phyloP scores from a whole-genome alignment of 2,113 vertebrate species.

The Boulengeromyrus knoepffleri region DNA sequence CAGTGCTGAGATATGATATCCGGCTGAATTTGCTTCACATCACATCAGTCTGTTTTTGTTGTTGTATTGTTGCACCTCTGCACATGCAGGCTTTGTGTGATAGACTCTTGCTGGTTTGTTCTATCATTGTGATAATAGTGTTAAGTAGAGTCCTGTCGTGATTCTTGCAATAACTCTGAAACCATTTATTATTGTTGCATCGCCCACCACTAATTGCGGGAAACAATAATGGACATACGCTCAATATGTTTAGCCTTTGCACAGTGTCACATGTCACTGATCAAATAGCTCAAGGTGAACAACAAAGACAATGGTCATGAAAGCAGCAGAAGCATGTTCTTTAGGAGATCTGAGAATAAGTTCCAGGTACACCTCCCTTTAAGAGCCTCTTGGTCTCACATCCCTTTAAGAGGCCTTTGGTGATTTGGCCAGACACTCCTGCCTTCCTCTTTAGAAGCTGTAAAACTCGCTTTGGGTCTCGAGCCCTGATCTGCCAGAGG shows the following conservation, averaged over 20 bases:
- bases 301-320: background rate
- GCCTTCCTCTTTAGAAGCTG: background rate
- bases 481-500: background rate
- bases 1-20: background rate
- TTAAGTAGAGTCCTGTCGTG: background rate
- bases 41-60: background rate
- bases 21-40: background rate
- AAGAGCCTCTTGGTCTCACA: background rate
- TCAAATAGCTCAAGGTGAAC: background rate
- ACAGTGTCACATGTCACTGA: background rate
- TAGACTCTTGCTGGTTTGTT: background rate
- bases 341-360: background rate
- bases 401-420: background rate
- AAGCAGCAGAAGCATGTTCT: background rate
- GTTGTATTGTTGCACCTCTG: background rate
- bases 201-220: background rate
- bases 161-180: background rate
- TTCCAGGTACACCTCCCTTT: background rate
- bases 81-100: background rate
- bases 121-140: background rate
- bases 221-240: background rate
- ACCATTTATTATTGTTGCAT: background rate
- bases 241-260: background rate
- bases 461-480: background rate
- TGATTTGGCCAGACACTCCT: background rate